Evolutionary conservation across 2,113 vertebrate species (phyloP).

Genomic region (Chaetura pelagica): DNA sequence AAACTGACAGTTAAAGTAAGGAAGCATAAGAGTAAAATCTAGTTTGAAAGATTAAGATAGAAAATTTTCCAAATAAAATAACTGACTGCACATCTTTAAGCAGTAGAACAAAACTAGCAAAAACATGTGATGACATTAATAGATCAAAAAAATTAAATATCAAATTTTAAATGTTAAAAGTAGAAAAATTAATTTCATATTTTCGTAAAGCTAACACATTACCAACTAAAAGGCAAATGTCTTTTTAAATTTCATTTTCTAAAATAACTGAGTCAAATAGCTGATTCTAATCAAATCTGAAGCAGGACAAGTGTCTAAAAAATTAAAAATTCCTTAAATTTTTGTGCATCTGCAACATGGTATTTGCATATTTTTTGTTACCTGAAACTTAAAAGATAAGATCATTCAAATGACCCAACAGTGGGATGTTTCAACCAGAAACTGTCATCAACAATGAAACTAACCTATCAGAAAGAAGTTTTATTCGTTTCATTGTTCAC

Average conservation of each 20-base stretch:
- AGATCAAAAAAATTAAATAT: background rate
- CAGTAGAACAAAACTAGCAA: background rate
- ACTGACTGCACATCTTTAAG: background rate
- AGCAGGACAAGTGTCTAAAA: background rate
- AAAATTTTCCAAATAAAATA: background rate
- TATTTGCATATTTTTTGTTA: background rate
- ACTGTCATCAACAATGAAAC: background rate
- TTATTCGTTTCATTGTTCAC: background rate
- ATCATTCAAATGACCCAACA: background rate
- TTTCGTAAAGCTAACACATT: background rate
- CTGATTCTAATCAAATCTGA: background rate
- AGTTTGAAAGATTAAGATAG: background rate
- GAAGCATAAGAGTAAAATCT: background rate
- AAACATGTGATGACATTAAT: background rate
- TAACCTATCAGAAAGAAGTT: background rate
- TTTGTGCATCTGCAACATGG: background rate
- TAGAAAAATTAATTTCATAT: background rate
- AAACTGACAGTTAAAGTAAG: background rate
- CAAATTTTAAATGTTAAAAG: background rate
- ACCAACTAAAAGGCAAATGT: slow-evolving; percentile 1
- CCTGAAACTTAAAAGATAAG: background rate
- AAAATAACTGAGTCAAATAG: background rate
- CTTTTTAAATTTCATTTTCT: background rate
- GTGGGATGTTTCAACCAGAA: background rate
- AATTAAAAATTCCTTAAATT: background rate